Evolutionary conservation across 2,888 invertebrate species (phyloP).

Genomic region (Zygaena filipendulae): DNA sequence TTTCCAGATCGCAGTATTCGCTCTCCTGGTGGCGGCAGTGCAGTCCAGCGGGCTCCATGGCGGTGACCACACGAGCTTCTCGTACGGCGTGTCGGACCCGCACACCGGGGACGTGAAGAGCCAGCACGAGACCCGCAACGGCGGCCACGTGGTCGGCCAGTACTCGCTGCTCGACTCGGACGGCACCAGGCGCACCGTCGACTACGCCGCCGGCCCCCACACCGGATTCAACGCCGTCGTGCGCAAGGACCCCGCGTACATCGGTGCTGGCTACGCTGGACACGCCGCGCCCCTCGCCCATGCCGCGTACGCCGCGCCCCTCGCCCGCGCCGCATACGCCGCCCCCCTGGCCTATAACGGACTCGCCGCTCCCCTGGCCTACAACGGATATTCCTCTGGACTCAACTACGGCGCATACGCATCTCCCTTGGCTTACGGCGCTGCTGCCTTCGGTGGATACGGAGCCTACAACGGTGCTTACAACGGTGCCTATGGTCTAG

Average conservation of each 20-base stretch:
- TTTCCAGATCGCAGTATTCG: constrained; percentile 39
- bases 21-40: constrained; percentile 30
- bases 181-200: constrained; percentile 44
- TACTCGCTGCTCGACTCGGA: constrained; percentile 46
- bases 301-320: constrained; percentile 8
- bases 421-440: constrained; percentile 12
- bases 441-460: constrained; percentile 16
- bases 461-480: constrained; percentile 18
- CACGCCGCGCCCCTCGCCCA: constrained; percentile 11
- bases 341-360: no score
- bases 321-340: constrained; percentile 10
- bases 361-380: constrained; percentile 10
- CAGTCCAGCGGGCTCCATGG: constrained; percentile 17
- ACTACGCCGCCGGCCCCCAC: constrained; percentile 43
- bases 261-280: constrained; percentile 14
- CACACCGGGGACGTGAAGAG: constrained; percentile 47
- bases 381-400: constrained; percentile 13
- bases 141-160: constrained; percentile 42
- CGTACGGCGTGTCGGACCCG: constrained; percentile 43
- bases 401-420: constrained; percentile 17
- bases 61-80: constrained; percentile 38
- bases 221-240: constrained; percentile 53
- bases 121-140: constrained; percentile 39
- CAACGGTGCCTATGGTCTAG: constrained; percentile 27
- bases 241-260: constrained; percentile 25